Conservation (phyloP, 2,888 invertebrate species). For the Troilus luridus region DNA sequence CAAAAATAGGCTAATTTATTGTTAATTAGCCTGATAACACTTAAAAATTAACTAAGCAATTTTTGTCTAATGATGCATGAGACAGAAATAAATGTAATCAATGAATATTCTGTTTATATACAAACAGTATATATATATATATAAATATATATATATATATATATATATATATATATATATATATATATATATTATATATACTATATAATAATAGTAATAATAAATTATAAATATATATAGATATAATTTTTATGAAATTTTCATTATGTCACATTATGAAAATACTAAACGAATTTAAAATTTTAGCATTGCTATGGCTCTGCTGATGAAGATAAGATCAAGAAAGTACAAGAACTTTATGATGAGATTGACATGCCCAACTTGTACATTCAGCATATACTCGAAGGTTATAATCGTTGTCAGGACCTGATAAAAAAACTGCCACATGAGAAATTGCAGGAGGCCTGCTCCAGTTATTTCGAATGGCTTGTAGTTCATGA, state of each 20-base stretch:
- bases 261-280: not conserved
- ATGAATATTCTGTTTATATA: too few relatives aligned
- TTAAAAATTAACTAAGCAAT: too few relatives aligned
- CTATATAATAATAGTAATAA: too few relatives aligned
- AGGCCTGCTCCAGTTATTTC: not conserved
- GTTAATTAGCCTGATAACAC: too few relatives aligned
- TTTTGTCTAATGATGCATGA: too few relatives aligned
- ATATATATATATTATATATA: too few relatives aligned
- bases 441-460: not conserved
- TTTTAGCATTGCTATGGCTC: conserved; percentile 61
- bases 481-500: conserved; percentile 7
- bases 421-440: conserved; percentile 20
- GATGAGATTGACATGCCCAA: conserved; percentile 51
- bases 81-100: too few relatives aligned
- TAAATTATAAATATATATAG: too few relatives aligned
- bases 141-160: too few relatives aligned
- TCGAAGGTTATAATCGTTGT: not conserved
- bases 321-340: conserved; percentile 51
- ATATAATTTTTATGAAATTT: not conserved
- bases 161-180: too few relatives aligned
- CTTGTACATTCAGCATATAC: conserved; percentile 53
- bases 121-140: too few relatives aligned
- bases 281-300: not conserved
- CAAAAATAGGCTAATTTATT: too few relatives aligned
- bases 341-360: conserved; percentile 53